Base-by-base conservation (phyloP, 1,140 invertebrate genomes). In the Maniola jurtina region DNA sequence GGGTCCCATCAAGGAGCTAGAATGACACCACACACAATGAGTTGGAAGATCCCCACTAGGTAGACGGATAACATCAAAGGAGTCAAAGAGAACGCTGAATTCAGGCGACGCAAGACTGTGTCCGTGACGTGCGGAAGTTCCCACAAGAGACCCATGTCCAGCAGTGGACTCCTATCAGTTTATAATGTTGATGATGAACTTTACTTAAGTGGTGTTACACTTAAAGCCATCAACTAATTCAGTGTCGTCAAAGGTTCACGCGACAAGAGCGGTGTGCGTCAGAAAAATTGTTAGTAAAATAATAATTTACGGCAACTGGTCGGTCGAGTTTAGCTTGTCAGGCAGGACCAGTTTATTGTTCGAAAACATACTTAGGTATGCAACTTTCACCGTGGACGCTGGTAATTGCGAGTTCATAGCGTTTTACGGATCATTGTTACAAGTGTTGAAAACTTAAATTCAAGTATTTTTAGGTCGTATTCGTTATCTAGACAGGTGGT, bases 271-370 rank as follows among this genome's bases (percentile, higher is more conserved):
- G 66, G 61, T 70, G 50, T 65, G 66, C 55, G 57, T 68, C 63
- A 70, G 73, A 72, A 76, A 25, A 76, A 80, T 70, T 72, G 67
- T 77, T 76, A 71, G 75, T 77, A 70, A 81, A 79, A 81, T 83
- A 77, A 81, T 76, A 77, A 83, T 77, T 80, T 72, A 70, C 72
- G 66, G 66, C 66, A 68, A 77, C 66, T 71, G 73, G 72, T 67
- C 72, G 73, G 76, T 76, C 81, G 71, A 73, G 72, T 77, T 77
- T 71, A 77, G 72, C 65, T 71, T 71, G 68, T 76, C 79, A 76
- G 76, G 81, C 79, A 76, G 76, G 81, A 80, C 79, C 73, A 80
- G 81, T 83, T 83, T 79, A 83, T 80, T 80, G 79, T 82, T 84
- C 78, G 68, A 74, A 78, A 74, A 78, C 72, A 73, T 75, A 77